Conservation (phyloP, 2,113 vertebrate genomes). For the Rafetus swinhoei region DNA sequence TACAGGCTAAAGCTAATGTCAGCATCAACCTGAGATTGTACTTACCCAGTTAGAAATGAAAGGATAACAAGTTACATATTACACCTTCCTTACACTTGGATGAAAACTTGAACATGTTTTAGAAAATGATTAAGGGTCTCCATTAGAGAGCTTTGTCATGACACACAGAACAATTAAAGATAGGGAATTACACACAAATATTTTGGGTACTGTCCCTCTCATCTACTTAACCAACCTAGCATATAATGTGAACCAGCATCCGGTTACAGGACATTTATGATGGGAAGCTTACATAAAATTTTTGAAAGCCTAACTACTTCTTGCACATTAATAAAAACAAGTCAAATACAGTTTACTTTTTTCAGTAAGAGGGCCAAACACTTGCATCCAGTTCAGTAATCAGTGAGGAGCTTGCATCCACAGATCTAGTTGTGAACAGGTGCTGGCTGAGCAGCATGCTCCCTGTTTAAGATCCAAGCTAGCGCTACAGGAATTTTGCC, state of each 20-base stretch:
- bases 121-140: neutral
- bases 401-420: rapidly evolving
- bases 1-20: neutral
- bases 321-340: neutral
- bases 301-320: neutral
- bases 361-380: neutral
- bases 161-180: neutral
- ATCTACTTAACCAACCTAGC: neutral
- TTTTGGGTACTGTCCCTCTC: neutral
- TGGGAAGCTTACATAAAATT: neutral
- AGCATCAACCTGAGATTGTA: neutral
- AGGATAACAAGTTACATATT: neutral
- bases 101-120: neutral
- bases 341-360: neutral
- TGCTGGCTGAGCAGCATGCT: neutral
- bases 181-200: neutral
- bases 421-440: neutral
- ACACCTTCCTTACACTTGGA: neutral
- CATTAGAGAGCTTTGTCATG: neutral
- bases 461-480: neutral
- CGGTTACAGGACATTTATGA: neutral
- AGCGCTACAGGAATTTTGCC: constrained; percentile 11
- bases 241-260: neutral
- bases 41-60: neutral
- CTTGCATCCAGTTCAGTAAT: neutral